These are phyloP conservation scores for Papilio aristodemus DNA, from an alignment of 1,140 invertebrate genomes.

Conservation along the genomic window DNA sequence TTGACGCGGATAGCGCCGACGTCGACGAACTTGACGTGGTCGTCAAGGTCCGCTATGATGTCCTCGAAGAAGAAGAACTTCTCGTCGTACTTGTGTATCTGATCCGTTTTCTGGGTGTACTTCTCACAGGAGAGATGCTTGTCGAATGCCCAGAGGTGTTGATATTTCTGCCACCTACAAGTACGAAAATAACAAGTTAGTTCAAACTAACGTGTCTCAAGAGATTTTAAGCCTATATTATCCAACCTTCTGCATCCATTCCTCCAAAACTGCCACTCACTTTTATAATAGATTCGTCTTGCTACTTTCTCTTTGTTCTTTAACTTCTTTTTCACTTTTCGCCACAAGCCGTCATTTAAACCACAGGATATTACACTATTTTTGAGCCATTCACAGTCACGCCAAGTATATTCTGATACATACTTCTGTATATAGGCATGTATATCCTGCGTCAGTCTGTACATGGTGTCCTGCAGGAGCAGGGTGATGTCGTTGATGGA, in stretches of 20 bases:
- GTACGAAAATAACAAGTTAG: no score
- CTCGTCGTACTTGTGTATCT: slow-evolving; percentile 89
- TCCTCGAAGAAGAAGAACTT: slow-evolving; percentile 91
- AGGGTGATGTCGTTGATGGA: slow-evolving; percentile 85
- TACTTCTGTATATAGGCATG: slow-evolving; percentile 84
- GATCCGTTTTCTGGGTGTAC: slow-evolving; percentile 86
- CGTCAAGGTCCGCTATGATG: slow-evolving; percentile 86
- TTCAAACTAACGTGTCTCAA: no score
- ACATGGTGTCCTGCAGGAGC: slow-evolving; percentile 84
- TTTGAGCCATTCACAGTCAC: no score
- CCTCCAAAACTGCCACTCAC: no score
- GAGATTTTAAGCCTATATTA: no score
- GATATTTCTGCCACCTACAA: slow-evolving; percentile 88
- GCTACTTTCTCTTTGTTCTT: no score
- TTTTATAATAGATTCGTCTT: no score
- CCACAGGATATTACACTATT: no score
- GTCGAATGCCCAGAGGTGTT: slow-evolving; percentile 90
- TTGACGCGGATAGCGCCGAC: slow-evolving; percentile 86
- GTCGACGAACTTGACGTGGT: slow-evolving; percentile 82
- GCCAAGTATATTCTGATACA: slow-evolving; percentile 36
- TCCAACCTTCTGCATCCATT: no score
- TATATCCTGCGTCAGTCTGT: slow-evolving; percentile 83
- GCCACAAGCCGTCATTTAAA: no score
- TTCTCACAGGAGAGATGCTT: slow-evolving; percentile 88
- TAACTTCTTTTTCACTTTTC: no score